Evolutionary conservation across 2,888 invertebrate genomes (phyloP).

Genomic region (Trissonchulus latispiculum): DNA sequence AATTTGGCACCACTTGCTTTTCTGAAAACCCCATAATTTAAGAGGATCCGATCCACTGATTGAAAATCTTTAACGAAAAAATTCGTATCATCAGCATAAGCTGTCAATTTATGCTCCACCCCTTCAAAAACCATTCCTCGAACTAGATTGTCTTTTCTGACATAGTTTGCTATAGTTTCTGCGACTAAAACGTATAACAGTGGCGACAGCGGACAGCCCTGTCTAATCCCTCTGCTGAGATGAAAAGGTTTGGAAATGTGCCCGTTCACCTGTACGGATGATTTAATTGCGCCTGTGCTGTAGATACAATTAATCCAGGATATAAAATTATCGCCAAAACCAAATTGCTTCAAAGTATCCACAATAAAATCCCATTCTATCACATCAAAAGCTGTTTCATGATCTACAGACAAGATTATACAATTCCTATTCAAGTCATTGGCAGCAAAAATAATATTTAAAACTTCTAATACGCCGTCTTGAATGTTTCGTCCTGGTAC

Average conservation of each 20-base stretch:
- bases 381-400: conserved; percentile 11
- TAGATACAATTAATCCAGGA: conserved; percentile 10
- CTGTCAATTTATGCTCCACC: not conserved
- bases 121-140: not conserved
- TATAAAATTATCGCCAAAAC: not conserved
- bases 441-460: not conserved
- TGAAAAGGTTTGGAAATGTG: not conserved
- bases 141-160: not conserved
- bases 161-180: not conserved
- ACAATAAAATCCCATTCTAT: not conserved
- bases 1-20: not conserved
- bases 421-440: not conserved
- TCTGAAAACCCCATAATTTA: not conserved
- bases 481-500: conserved; percentile 17
- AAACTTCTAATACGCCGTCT: not conserved
- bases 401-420: conserved; percentile 6
- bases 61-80: not conserved
- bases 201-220: conserved; percentile 18
- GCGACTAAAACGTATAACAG: not conserved
- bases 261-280: conserved; percentile 14
- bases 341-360: not conserved
- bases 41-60: not conserved
- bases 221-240: conserved; percentile 6
- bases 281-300: not conserved
- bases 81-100: conserved; percentile 8